Percentiles rank a stretch among this genome's conserved stretches.
Conservation (phyloP, 2,797 vertebrate genomes). For the Acropternis orthonyx region DNA sequence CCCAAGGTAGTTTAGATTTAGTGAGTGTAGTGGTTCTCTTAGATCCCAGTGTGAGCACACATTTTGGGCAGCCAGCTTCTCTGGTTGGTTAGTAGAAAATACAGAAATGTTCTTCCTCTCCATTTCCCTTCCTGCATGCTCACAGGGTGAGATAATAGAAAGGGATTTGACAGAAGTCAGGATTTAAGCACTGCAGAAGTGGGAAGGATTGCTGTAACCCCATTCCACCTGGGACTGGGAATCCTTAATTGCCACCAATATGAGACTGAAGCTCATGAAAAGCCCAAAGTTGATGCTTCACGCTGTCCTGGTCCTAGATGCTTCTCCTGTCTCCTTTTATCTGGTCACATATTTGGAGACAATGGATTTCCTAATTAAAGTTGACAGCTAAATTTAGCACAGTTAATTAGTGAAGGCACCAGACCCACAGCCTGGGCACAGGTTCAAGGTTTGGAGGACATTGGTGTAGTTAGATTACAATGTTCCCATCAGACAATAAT, state of each 20-base stretch:
- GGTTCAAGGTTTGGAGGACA: conserved; percentile 58
- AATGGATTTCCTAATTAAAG: conserved; percentile 54
- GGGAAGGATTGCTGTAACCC: background rate
- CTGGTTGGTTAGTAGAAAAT: background rate
- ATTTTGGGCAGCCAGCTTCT: background rate
- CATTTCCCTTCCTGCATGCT: background rate
- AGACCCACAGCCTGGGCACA: conserved; percentile 34
- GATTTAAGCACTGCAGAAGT: background rate
- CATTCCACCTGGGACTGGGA: background rate
- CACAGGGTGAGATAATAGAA: background rate
- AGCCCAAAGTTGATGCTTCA: background rate
- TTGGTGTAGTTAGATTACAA: background rate
- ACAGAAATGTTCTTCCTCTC: background rate
- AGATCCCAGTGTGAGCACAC: background rate
- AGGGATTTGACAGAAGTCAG: background rate
- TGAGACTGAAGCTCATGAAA: background rate
- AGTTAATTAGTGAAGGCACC: conserved; percentile 47
- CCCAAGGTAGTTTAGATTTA: background rate
- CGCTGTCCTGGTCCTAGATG: background rate
- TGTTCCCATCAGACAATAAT: conserved; percentile 8
- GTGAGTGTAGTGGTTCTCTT: background rate
- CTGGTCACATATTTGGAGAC: conserved; percentile 37
- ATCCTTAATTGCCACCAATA: background rate
- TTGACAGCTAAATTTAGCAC: conserved; percentile 55
- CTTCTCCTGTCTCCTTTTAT: conserved; percentile 30